Evolutionary conservation across 2,888 invertebrate genomes (phyloP).

Genomic region (Diarsia mendica): DNA sequence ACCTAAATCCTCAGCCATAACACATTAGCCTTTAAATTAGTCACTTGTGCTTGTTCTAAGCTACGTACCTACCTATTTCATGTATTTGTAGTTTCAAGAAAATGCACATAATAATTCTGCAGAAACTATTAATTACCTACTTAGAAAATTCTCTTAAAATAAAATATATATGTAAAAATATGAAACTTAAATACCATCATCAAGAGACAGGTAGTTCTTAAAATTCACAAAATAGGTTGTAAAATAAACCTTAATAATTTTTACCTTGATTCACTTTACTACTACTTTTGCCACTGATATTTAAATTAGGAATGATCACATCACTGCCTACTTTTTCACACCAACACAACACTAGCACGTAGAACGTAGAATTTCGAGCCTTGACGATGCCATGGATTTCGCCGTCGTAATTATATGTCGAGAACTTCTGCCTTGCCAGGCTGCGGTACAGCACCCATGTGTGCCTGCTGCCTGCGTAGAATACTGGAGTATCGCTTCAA

Average conservation of each 20-base stretch:
- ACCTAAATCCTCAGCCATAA: too few species aligned
- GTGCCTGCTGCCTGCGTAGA: constrained; percentile 6
- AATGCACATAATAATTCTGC: too few species aligned
- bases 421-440: constrained; percentile 2
- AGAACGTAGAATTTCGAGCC: constrained; percentile 1
- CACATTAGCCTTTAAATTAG: too few species aligned
- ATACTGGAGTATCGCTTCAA: constrained; percentile 8
- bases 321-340: constrained; percentile 5
- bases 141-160: not conserved
- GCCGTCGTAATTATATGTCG: constrained; percentile 7
- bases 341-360: constrained; percentile 4
- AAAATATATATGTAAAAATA: not conserved
- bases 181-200: not conserved
- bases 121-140: too few species aligned
- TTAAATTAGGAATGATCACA: too few species aligned
- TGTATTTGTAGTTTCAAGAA: too few species aligned
- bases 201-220: not conserved
- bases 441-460: not conserved
- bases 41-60: too few species aligned
- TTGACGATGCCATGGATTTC: not conserved
- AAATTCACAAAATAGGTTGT: constrained; percentile 1
- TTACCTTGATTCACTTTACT: too few species aligned
- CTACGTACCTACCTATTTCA: too few species aligned
- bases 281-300: too few species aligned
- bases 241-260: too few species aligned